phyloP scores from a whole-genome alignment of 2,113 vertebrate genomes.

The Anhinga rufa region DNA sequence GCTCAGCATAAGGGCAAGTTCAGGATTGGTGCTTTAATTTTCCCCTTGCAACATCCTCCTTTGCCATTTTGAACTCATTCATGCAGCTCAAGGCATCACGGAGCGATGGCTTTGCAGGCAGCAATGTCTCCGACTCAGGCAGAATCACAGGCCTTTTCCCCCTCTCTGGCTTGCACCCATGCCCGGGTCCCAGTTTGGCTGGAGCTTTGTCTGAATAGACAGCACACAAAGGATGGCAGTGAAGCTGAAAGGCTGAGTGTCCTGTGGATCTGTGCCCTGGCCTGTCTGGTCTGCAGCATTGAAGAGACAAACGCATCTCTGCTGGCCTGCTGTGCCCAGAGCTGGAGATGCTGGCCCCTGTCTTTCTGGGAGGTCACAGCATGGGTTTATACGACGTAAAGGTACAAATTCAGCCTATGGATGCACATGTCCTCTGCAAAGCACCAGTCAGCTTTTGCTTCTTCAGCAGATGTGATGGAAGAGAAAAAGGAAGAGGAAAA shows the following conservation, averaged over 20 bases:
- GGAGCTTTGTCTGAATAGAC: background rate
- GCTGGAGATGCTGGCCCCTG: background rate
- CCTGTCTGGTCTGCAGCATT: background rate
- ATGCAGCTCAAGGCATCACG: accelerated
- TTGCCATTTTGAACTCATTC: background rate
- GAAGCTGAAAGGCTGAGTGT: slow-evolving; percentile 6
- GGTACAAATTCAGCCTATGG: background rate
- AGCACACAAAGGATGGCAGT: slow-evolving; percentile 2
- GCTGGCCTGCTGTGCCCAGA: background rate
- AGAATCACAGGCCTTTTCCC: background rate
- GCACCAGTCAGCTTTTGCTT: background rate
- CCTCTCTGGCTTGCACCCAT: background rate
- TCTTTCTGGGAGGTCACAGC: background rate
- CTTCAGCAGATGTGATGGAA: background rate
- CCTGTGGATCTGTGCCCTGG: background rate
- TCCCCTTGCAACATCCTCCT: background rate
- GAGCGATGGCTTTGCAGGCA: background rate
- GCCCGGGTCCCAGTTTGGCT: background rate
- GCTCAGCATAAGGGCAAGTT: background rate
- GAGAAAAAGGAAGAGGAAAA: background rate
- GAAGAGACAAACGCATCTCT: background rate
- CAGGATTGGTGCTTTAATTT: background rate
- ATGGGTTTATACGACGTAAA: background rate
- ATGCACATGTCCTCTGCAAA: background rate
- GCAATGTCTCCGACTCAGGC: background rate